Conservation (phyloP, 2,113 vertebrate genomes). For the Anhinga rufa region DNA sequence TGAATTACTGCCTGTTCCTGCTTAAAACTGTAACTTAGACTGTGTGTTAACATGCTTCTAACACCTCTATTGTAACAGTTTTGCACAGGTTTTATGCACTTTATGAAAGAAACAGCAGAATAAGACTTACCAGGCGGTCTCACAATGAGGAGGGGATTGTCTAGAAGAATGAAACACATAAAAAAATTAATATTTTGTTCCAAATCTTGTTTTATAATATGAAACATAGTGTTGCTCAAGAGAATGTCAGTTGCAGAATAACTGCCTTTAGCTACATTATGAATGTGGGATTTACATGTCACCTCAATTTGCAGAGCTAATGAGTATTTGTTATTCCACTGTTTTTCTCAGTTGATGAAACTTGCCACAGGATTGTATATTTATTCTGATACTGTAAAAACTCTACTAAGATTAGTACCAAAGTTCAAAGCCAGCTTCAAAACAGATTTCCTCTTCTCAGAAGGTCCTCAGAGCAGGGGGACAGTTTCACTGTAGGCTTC, state of each 20-base stretch:
- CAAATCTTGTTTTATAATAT: not conserved
- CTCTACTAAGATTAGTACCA: not conserved
- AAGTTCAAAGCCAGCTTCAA: not conserved
- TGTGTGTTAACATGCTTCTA: not conserved
- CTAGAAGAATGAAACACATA: constrained; percentile 54
- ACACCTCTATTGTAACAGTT: not conserved
- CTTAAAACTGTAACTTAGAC: not conserved
- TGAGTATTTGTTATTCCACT: not conserved
- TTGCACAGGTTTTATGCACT: not conserved
- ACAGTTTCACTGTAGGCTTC: not conserved
- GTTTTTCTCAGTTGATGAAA: not conserved
- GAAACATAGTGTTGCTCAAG: not conserved
- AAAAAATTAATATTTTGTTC: not conserved
- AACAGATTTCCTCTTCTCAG: not conserved
- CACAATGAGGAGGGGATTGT: constrained; percentile 83
- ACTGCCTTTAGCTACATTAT: not conserved
- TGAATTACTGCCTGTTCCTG: not conserved
- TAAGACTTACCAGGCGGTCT: constrained; percentile 90
- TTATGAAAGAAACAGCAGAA: not conserved
- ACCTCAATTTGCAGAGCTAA: not conserved
- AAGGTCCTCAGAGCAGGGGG: not conserved
- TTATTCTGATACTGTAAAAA: not conserved
- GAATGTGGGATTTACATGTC: not conserved
- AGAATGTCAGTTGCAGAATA: not conserved
- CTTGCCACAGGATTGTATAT: not conserved